Percentiles rank a stretch among this genome's conserved stretches.
These are phyloP conservation scores for Lasioglossum malachurum DNA, from an alignment of 2,888 invertebrate species.

Conservation along the genomic window DNA sequence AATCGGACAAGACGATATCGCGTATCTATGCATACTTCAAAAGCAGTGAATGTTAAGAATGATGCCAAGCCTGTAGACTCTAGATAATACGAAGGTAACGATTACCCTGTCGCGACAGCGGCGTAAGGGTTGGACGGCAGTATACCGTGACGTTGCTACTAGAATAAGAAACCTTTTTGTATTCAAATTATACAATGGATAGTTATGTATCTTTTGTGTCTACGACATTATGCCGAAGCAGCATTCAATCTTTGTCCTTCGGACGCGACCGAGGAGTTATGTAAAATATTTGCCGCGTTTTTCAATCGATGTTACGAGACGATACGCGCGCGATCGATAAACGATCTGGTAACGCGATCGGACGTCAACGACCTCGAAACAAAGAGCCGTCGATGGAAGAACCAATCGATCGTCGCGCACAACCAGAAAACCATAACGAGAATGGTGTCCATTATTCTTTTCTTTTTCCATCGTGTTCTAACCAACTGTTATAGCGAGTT, in stretches of 20 bases:
- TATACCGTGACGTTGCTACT: neutral
- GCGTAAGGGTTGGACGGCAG: neutral
- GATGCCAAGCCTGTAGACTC: neutral
- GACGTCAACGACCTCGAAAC: constrained; percentile 46
- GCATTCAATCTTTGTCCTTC: neutral
- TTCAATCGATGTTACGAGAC: neutral
- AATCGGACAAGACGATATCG: neutral
- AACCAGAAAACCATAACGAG: neutral
- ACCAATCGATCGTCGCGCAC: constrained; percentile 28
- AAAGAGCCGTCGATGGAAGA: constrained; percentile 22
- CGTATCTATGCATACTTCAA: neutral
- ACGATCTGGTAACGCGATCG: constrained; percentile 33
- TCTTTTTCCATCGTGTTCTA: neutral
- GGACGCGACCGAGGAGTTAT: neutral
- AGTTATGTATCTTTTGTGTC: neutral
- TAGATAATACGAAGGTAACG: neutral
- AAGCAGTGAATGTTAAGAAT: neutral
- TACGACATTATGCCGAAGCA: neutral
- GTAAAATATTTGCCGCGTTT: constrained; percentile 19
- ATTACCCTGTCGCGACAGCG: neutral
- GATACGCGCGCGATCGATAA: constrained; percentile 32
- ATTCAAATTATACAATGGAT: neutral
- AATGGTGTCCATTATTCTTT: neutral
- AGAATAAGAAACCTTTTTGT: neutral
- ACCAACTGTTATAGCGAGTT: neutral